These are phyloP conservation scores for Hoplias malabaricus DNA, from an alignment of 2,113 vertebrate genomes.

Conservation along the genomic window DNA sequence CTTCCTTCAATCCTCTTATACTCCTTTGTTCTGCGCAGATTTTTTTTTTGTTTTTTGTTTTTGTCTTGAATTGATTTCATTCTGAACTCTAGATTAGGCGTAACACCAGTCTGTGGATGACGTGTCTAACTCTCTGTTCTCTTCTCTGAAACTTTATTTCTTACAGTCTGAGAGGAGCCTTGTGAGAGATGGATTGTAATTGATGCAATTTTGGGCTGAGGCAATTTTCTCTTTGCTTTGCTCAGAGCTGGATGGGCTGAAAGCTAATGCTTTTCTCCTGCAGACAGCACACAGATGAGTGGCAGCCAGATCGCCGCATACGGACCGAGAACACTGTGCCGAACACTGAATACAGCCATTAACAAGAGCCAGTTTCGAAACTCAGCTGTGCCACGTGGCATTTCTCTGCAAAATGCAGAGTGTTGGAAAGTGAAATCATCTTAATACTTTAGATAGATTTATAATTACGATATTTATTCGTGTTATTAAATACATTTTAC, in stretches of 20 bases:
- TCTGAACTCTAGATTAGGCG: neutral
- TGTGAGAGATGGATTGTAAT: constrained; percentile 32
- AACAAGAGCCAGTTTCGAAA: neutral
- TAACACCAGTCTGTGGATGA: neutral
- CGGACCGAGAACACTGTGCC: neutral
- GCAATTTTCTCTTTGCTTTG: constrained; percentile 21
- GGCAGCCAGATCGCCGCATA: neutral
- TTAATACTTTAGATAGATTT: too few species aligned
- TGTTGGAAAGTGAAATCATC: too few species aligned
- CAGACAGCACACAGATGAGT: constrained; percentile 14
- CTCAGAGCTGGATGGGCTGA: neutral
- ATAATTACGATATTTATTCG: too few species aligned
- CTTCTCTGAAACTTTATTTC: constrained; percentile 12
- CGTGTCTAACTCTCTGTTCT: neutral
- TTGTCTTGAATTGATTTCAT: neutral
- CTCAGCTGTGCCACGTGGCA: neutral
- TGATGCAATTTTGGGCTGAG: constrained; percentile 27
- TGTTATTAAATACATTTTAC: too few species aligned
- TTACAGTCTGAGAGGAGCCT: neutral
- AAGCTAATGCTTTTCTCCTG: constrained; percentile 15
- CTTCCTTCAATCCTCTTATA: too few species aligned
- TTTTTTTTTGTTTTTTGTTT: neutral
- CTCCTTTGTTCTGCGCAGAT: neutral
- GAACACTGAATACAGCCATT: neutral
- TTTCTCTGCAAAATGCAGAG: too few species aligned